Evolutionary conservation across 2,113 vertebrate species (phyloP).

Genomic region (Cariama cristata): DNA sequence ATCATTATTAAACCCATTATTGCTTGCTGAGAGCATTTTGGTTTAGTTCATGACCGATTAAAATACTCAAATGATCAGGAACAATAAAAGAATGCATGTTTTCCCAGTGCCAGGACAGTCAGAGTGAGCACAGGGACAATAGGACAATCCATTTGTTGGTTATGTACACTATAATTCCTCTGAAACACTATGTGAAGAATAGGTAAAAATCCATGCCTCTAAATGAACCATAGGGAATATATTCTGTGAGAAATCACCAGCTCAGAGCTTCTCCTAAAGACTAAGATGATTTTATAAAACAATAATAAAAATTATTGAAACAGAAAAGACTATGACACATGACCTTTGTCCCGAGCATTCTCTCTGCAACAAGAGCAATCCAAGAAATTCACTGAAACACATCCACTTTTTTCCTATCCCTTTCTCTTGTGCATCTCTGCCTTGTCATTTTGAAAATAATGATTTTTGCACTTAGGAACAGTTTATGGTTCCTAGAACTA

Average conservation of each 20-base stretch:
- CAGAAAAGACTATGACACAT: not conserved
- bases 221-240: accelerated
- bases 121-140: not conserved
- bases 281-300: not conserved
- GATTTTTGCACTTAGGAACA: not conserved
- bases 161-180: not conserved
- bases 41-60: not conserved
- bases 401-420: not conserved
- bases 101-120: not conserved
- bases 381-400: not conserved
- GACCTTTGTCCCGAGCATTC: not conserved
- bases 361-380: not conserved
- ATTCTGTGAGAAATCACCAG: not conserved
- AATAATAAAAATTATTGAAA: not conserved
- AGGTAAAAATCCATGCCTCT: not conserved
- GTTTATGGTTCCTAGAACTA: not conserved
- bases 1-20: not conserved
- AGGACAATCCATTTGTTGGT: not conserved
- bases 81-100: not conserved
- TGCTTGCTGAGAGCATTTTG: not conserved
- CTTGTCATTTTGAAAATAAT: no score
- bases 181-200: not conserved
- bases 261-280: not conserved
- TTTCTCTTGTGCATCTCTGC: no score
- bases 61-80: not conserved